phyloP scores from a whole-genome alignment of 2,888 invertebrate species.

The Allophyes oxyacanthae region DNA sequence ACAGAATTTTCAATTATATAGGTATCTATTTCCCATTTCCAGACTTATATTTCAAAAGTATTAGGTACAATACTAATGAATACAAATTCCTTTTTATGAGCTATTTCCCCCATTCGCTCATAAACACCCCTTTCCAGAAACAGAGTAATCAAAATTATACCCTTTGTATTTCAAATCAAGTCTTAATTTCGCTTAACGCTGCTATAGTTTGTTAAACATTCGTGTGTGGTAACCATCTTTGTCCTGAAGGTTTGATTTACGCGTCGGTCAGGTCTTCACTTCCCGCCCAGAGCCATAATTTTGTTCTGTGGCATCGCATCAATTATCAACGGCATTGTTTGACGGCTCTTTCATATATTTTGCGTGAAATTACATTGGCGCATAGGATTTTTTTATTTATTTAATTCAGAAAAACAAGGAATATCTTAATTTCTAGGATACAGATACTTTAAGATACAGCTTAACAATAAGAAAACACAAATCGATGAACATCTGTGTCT shows the following conservation, averaged over 20 bases:
- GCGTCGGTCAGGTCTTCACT: conserved; percentile 78
- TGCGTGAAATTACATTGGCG: too few species aligned
- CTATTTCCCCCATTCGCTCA: conserved; percentile 32
- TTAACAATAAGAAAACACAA: too few species aligned
- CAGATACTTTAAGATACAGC: too few species aligned
- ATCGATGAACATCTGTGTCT: too few species aligned
- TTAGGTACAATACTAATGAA: conserved; percentile 27
- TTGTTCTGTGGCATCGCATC: conserved; percentile 60
- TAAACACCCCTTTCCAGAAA: conserved; percentile 24
- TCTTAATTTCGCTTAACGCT: conserved; percentile 17
- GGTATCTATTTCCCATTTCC: too few species aligned
- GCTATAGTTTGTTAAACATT: conserved; percentile 36
- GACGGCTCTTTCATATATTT: conserved; percentile 42
- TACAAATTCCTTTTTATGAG: conserved; percentile 32
- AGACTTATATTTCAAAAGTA: too few species aligned
- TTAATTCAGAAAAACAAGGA: too few species aligned
- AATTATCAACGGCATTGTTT: conserved; percentile 52
- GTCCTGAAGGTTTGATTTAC: conserved; percentile 75
- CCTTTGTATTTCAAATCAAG: conserved; percentile 9
- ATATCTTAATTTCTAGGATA: too few species aligned
- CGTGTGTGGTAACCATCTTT: conserved; percentile 52
- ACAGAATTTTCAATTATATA: too few species aligned
- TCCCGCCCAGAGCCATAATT: conserved; percentile 82
- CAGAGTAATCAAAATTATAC: conserved; percentile 14
- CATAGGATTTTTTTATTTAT: too few species aligned